Evolutionary conservation across 2,113 vertebrate genomes (phyloP), one percentile per base, ranked within the genome.

Genomic region (Zosterops hypoxanthus): DNA sequence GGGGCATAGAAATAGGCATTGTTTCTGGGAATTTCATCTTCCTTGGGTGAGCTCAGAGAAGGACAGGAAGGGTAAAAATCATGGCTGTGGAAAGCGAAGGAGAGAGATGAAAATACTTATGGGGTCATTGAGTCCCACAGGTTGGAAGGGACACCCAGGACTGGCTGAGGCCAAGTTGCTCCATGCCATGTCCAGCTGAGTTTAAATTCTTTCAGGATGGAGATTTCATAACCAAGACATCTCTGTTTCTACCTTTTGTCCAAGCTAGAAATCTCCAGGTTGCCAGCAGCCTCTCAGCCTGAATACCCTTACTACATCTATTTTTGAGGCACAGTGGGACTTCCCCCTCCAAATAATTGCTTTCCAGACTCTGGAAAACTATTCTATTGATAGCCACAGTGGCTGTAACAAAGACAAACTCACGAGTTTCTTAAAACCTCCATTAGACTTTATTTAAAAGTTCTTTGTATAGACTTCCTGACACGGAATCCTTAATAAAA

Each of bases 391-490:
- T n/a, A 28, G 31, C 10, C 53, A 53, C 5, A 6, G 2, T 12
- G 63, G 26, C 13, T 60, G 75, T 79, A 44, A 78, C 41, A 82
- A 81, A 77, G 59, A 86, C 57, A 81, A 83, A 59, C 13, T 2
- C 73, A 68, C 1, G 1, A 68, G 49, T 33, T 24, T 89, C 94
- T 97, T 52, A 82, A 97, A 97, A 98, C 57, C 96, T 98, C 97
- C 97, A 90, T 97, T 97, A 97, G 91, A 97, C 94, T 98, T 98
- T 98, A 98, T 98, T 98, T 97, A 98, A 98, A 98, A 98, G 97
- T 98, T 98, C 96, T 97, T 97, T 97, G 97, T 97, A 97, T 98
- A 98, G 98, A 98, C 96, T 98, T 98, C 97, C 96, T 96, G 95
- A 96, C 95, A 89, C 76, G 64, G 94, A 97, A 91, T 94, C 68